Evolutionary conservation across 1,140 invertebrate genomes (phyloP), one percentile per base, ranked within the genome.

Genomic region (Drosophila mauritiana): DNA sequence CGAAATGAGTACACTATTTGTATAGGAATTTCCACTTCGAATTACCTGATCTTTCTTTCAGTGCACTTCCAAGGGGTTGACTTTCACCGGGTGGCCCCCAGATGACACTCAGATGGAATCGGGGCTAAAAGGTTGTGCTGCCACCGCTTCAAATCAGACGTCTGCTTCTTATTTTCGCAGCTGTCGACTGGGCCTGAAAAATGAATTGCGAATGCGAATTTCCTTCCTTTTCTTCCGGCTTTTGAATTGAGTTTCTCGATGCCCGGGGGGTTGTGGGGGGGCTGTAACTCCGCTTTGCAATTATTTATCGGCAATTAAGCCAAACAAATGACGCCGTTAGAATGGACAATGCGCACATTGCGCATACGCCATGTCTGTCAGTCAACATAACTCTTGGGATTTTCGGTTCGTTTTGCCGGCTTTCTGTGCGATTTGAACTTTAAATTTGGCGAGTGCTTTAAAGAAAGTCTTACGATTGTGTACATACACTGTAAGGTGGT

Each of bases 231-330:
- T 75, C 46, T 48, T 57, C 40, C 34, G 46, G 40, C 27, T 22
- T 40, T 61, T 61, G 22, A 48, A 40, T 65, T 46, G 53, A 39
- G 49, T 46, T 55, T 57, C 34, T 25, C 39, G 42, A 22, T 42
- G n/a, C 20, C 6, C 8, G 13, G 20, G 17, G 34, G 27, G 31
- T 10, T 15, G 15, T 20, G 17, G 42, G 27, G 27, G 10, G 64
- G 37, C 27, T 52, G 37, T 11, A 37, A 31, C 59, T 69, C 64
- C 36, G 42, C 64, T 79, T 31, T 59, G 62, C 69, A 79, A 75
- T 84, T 84, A 84, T 83, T 83, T 83, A 83, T 84, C 77, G 80
- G 68, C 80, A 83, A 83, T 83, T 84, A 83, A 84, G 80, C 70
- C 56, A 80, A 84, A 83, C 80, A 84, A 83, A 84, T 84, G 75